Conservation (phyloP, 2,113 vertebrate species). For the Toxotes jaculatrix region DNA sequence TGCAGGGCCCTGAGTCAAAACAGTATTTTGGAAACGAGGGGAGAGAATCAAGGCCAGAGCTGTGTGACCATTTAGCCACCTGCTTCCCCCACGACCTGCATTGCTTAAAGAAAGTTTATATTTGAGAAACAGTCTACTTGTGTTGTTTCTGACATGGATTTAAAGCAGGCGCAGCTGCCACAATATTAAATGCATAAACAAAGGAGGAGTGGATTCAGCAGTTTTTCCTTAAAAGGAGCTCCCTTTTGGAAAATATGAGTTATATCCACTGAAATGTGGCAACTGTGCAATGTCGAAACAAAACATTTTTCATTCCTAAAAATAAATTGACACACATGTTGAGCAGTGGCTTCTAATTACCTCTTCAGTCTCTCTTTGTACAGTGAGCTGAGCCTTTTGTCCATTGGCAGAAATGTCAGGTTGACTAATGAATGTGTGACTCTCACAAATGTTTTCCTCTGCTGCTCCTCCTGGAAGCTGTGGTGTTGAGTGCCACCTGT, state of each 20-base stretch:
- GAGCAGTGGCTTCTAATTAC: conserved; percentile 26
- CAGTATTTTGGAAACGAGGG: conserved; percentile 57
- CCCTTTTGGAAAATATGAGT: conserved; percentile 54
- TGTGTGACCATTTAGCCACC: conserved; percentile 63
- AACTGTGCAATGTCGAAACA: conserved; percentile 39
- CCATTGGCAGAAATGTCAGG: conserved; percentile 36
- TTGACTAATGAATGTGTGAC: conserved; percentile 36
- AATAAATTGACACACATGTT: conserved; percentile 41
- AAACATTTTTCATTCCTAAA: conserved; percentile 39
- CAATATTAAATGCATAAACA: conserved; percentile 61
- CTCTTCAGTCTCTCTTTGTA: background rate
- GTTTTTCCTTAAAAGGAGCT: conserved; percentile 62
- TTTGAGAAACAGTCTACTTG: conserved; percentile 40
- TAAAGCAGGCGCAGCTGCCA: conserved; percentile 48
- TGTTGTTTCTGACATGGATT: conserved; percentile 44
- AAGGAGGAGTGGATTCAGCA: conserved; percentile 26
- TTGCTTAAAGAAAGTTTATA: conserved; percentile 56
- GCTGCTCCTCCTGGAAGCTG: conserved; percentile 14
- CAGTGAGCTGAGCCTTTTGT: conserved; percentile 15
- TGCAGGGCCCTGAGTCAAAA: conserved; percentile 60
- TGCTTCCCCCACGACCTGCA: conserved; percentile 56
- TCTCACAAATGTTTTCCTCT: background rate
- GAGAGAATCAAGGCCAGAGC: conserved; percentile 50
- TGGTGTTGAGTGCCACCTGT: conserved; percentile 69
- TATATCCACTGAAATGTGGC: conserved; percentile 34